These are phyloP conservation scores for Pangasius mekongensis DNA, from an alignment of 2,797 vertebrate species.

Conservation along the genomic window DNA sequence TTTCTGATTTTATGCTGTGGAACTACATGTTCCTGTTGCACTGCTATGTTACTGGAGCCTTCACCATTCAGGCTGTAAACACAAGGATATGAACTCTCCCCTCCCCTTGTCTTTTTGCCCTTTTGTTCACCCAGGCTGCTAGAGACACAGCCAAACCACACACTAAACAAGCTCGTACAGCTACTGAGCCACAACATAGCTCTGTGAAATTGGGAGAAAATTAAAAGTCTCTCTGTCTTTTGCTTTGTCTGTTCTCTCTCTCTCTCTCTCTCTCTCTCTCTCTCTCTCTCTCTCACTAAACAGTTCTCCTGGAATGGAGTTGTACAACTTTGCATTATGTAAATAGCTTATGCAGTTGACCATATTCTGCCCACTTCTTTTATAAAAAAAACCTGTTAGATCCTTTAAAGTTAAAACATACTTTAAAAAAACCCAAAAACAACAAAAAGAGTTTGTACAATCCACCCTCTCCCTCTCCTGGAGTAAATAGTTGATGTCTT, in stretches of 20 bases:
- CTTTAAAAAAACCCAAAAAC: background rate
- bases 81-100: conserved; percentile 59
- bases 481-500: conserved; percentile 63
- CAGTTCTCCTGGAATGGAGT: background rate
- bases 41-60: background rate
- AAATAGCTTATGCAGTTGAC: background rate
- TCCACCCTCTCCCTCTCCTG: conserved; percentile 3
- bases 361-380: background rate
- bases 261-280: conserved; percentile 14
- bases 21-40: background rate
- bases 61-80: conserved; percentile 58
- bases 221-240: conserved; percentile 17
- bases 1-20: background rate
- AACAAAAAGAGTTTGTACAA: background rate
- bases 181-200: conserved; percentile 68
- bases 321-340: conserved; percentile 25
- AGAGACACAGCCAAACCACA: conserved; percentile 67
- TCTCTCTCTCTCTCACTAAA: background rate
- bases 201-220: conserved; percentile 67
- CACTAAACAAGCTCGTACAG: conserved; percentile 67
- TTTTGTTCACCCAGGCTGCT: conserved; percentile 68
- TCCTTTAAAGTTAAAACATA: background rate
- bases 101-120: conserved; percentile 59
- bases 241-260: conserved; percentile 46
- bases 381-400: background rate